A percentile compares a stretch with the other conserved stretches of the same genome.
phyloP scores from a whole-genome alignment of 2,888 invertebrate species.

The Sepiola atlantica region DNA sequence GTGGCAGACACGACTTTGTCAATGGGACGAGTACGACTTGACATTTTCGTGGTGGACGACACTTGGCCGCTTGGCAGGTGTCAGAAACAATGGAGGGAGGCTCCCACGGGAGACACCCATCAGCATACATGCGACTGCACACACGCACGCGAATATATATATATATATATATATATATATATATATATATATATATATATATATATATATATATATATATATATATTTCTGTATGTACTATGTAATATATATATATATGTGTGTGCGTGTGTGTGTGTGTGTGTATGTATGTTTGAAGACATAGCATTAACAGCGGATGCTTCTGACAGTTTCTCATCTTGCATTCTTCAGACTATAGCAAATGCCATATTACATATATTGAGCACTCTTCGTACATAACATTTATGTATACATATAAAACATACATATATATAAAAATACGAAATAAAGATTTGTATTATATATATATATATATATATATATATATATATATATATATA shows the following conservation, averaged over 20 bases:
- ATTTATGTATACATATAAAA: too few species aligned
- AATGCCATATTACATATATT: too few species aligned
- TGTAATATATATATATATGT: neutral
- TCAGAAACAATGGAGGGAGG: neutral
- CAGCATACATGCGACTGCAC: neutral
- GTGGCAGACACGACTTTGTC: constrained; percentile 20
- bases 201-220: neutral
- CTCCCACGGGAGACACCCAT: neutral
- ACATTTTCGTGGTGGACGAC: constrained; percentile 23
- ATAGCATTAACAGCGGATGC: too few species aligned
- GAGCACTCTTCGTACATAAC: too few species aligned
- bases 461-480: neutral
- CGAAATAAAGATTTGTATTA: too few species aligned
- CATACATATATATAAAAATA: too few species aligned
- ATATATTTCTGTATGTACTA: too few species aligned
- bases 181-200: too few species aligned
- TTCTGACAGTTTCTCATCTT: too few species aligned
- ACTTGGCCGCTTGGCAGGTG: constrained; percentile 20
- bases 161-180: neutral
- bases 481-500: neutral
- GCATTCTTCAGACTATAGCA: too few species aligned
- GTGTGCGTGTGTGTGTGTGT: neutral
- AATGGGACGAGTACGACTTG: neutral
- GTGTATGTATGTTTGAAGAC: neutral
- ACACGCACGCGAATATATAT: neutral